These are phyloP conservation scores for Suillia variegata DNA, from an alignment of 2,888 invertebrate genomes.

Conservation along the genomic window DNA sequence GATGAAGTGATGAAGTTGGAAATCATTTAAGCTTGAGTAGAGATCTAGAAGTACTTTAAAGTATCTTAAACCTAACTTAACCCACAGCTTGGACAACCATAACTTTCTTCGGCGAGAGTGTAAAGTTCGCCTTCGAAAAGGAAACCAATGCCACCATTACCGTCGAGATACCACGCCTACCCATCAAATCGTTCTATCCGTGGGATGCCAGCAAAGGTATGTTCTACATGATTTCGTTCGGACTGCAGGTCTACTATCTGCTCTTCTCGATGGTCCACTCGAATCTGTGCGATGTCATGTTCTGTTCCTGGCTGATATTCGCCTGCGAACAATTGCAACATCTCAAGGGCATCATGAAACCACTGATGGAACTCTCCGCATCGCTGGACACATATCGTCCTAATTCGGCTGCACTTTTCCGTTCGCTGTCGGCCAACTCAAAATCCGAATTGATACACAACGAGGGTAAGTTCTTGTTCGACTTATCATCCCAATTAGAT, in stretches of 20 bases:
- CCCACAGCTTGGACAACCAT: constrained; percentile 74
- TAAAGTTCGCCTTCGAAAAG: constrained; percentile 70
- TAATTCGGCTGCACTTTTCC: constrained; percentile 73
- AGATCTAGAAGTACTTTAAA: neutral
- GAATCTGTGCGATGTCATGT: constrained; percentile 74
- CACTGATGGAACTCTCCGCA: constrained; percentile 84
- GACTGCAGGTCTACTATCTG: constrained; percentile 74
- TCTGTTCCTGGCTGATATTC: constrained; percentile 84
- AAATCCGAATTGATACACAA: constrained; percentile 59
- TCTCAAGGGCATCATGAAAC: constrained; percentile 84
- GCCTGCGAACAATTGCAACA: constrained; percentile 87
- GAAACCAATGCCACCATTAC: constrained; percentile 74
- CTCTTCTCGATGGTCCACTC: constrained; percentile 68
- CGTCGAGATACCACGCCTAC: constrained; percentile 73
- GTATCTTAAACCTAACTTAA: too few relatives aligned
- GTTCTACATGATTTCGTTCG: constrained; percentile 70
- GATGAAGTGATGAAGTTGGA: neutral
- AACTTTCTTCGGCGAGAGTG: constrained; percentile 81
- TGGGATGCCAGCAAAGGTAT: constrained; percentile 75
- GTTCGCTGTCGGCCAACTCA: constrained; percentile 64
- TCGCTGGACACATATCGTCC: constrained; percentile 78
- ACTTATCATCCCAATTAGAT: too few relatives aligned
- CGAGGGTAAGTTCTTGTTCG: constrained; percentile 48
- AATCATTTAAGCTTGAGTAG: neutral
- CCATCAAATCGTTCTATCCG: constrained; percentile 80